These are phyloP conservation scores for Labroides dimidiatus DNA, from an alignment of 2,797 vertebrate genomes.

Conservation along the genomic window DNA sequence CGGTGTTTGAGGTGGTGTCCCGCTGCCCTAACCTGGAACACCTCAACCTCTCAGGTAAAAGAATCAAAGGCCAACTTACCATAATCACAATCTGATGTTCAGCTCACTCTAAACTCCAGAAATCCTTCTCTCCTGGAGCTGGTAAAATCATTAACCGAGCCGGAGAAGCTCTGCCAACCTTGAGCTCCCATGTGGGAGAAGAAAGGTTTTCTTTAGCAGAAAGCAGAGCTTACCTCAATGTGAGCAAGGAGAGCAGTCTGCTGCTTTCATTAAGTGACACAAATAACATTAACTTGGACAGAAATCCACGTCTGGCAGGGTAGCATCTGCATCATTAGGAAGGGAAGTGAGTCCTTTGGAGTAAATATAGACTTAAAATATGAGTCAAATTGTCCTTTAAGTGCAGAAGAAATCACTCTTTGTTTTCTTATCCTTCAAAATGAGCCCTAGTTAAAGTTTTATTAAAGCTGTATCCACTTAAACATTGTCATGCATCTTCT, in stretches of 20 bases:
- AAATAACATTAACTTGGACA: slow-evolving; percentile 65
- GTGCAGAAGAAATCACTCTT: slow-evolving; percentile 22
- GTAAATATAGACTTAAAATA: slow-evolving; percentile 55
- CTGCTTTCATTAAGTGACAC: slow-evolving; percentile 82
- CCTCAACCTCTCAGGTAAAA: slow-evolving; percentile 96
- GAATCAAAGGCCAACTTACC: not conserved
- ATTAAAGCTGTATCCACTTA: slow-evolving; percentile 26
- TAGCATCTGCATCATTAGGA: slow-evolving; percentile 60
- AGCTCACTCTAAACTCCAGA: slow-evolving; percentile 28
- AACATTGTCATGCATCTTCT: slow-evolving; percentile 15
- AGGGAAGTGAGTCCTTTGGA: slow-evolving; percentile 64
- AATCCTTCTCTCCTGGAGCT: slow-evolving; percentile 72
- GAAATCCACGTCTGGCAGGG: slow-evolving; percentile 49
- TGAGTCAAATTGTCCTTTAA: slow-evolving; percentile 41
- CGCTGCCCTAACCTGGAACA: slow-evolving; percentile 96
- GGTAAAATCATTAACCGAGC: slow-evolving; percentile 80
- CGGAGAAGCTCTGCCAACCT: slow-evolving; percentile 78
- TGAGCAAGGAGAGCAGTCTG: slow-evolving; percentile 71
- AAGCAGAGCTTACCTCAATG: slow-evolving; percentile 68
- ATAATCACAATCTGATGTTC: not conserved
- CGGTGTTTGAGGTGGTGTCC: slow-evolving; percentile 96
- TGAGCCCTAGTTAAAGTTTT: slow-evolving; percentile 26
- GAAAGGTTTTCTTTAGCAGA: slow-evolving; percentile 73
- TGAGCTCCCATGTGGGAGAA: slow-evolving; percentile 73
- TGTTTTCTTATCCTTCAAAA: slow-evolving; percentile 28